A percentile compares a stretch with the other conserved stretches of the same genome.
phyloP scores from a whole-genome alignment of 2,113 vertebrate species.

The Anarhynchus alexandrinus region DNA sequence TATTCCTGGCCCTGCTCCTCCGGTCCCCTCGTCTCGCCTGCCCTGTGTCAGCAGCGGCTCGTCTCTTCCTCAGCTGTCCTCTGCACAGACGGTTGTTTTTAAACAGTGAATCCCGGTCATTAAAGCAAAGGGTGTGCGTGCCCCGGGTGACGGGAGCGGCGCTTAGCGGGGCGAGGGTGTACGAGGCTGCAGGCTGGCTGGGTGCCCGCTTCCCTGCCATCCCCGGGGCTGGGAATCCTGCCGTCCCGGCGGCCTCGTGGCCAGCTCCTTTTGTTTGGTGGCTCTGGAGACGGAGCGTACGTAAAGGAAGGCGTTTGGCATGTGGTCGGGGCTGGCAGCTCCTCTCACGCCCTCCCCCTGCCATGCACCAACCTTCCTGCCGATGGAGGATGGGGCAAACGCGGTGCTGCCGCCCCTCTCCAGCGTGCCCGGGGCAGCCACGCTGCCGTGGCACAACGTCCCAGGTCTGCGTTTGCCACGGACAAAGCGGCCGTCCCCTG shows the following conservation, averaged over 20 bases:
- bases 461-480: neutral
- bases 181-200: neutral
- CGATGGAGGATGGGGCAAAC: neutral
- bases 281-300: neutral
- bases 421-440: rapidly evolving
- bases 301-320: neutral
- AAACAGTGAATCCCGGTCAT: neutral
- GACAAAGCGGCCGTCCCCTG: neutral
- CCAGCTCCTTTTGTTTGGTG: neutral
- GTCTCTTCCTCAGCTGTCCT: neutral
- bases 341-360: neutral
- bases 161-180: neutral
- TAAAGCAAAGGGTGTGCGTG: rapidly evolving
- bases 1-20: neutral
- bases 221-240: neutral
- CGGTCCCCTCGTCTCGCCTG: neutral
- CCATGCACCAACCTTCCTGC: neutral
- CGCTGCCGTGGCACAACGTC: neutral
- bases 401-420: neutral
- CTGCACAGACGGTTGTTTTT: neutral
- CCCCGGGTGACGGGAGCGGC: neutral
- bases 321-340: neutral
- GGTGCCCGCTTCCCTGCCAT: neutral
- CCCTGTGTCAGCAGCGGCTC: rapidly evolving
- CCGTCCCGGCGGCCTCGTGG: neutral